These are phyloP conservation scores for Odontomyia ornata DNA, from an alignment of 2,888 invertebrate species.

Conservation along the genomic window DNA sequence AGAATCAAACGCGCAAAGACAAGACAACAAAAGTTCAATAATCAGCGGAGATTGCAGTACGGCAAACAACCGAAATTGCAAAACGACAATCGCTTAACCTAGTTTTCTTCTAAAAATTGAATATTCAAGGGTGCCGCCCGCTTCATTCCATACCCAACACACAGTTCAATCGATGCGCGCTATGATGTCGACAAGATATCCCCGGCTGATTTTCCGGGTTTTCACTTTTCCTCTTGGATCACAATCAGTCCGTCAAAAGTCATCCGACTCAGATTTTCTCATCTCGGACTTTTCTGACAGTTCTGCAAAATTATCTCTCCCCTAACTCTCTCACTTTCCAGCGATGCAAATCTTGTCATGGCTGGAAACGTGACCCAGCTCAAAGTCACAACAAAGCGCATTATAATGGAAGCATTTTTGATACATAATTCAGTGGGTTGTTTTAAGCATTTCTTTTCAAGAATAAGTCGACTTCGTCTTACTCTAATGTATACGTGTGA, in stretches of 20 bases:
- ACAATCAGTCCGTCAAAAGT: constrained; percentile 14
- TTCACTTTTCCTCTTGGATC: constrained; percentile 29
- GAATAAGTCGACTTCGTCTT: too few relatives aligned
- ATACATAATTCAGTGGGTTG: too few relatives aligned
- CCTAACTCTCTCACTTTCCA: constrained; percentile 6
- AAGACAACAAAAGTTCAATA: neutral
- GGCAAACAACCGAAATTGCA: neutral
- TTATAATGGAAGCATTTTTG: too few relatives aligned
- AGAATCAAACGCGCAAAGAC: neutral
- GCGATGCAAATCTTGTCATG: constrained; percentile 2
- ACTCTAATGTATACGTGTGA: too few relatives aligned
- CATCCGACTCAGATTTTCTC: constrained; percentile 24
- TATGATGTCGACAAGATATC: neutral
- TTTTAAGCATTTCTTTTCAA: too few relatives aligned
- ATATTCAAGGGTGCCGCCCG: neutral
- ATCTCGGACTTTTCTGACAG: constrained; percentile 2
- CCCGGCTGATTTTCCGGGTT: constrained; percentile 22
- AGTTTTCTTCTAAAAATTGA: neutral
- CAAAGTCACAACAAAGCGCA: neutral
- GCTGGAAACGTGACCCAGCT: neutral
- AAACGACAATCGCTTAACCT: neutral
- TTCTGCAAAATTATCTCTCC: constrained; percentile 1
- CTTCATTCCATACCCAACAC: neutral
- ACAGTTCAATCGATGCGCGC: neutral
- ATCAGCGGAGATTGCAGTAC: neutral